These are phyloP conservation scores for Meda fulgida DNA, from an alignment of 2,797 vertebrate genomes.

Conservation along the genomic window DNA sequence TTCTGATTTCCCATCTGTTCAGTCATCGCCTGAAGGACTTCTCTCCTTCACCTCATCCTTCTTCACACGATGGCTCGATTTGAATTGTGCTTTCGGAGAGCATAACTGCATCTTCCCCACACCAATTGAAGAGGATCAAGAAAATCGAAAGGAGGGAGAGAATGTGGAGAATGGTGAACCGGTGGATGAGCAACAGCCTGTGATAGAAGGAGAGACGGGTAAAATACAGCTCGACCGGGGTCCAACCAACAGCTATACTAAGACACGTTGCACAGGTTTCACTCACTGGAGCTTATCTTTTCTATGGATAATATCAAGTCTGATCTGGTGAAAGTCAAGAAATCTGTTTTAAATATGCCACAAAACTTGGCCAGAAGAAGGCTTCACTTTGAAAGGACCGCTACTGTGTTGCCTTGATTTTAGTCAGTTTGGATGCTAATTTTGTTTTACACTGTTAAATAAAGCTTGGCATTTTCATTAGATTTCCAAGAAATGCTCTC, in stretches of 20 bases:
- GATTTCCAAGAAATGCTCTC: not conserved
- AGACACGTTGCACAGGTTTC: conserved; percentile 4
- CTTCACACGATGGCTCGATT: conserved; percentile 70
- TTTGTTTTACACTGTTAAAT: not conserved
- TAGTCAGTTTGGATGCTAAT: not conserved
- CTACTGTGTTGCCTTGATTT: not conserved
- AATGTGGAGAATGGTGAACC: conserved; percentile 16
- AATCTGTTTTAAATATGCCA: not conserved
- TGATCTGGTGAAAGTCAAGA: conserved; percentile 24
- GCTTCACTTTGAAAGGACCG: not conserved
- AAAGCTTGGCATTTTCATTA: not conserved
- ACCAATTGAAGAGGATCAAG: conserved; percentile 42
- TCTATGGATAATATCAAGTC: conserved; percentile 28
- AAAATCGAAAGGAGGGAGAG: not conserved
- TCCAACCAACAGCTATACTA: conserved; percentile 15
- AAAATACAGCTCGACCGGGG: conserved; percentile 33
- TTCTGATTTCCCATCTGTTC: conserved; percentile 52
- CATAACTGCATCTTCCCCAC: conserved; percentile 70
- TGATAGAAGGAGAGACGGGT: conserved; percentile 36
- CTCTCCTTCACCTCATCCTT: conserved; percentile 74
- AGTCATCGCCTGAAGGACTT: conserved; percentile 77
- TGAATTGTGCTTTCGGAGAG: conserved; percentile 63
- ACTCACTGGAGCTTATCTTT: conserved; percentile 31
- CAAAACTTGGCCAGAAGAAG: not conserved
- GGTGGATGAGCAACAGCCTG: not conserved